Conservation (phyloP, 2,797 vertebrate species). For the Lepidocolaptes lacrymiger region DNA sequence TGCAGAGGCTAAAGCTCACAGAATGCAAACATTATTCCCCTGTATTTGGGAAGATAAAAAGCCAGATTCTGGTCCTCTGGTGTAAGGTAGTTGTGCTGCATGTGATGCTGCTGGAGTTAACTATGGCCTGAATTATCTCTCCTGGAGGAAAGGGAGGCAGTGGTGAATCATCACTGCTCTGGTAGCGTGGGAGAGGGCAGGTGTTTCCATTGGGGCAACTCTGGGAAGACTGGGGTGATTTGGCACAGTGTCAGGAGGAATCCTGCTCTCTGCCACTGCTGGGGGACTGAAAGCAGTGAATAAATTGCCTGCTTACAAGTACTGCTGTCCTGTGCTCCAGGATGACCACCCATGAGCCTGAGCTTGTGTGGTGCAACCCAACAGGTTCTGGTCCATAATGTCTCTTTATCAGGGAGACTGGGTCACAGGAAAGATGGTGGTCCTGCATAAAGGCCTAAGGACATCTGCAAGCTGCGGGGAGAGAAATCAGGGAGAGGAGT, state of each 20-base stretch:
- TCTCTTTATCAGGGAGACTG: rapidly evolving
- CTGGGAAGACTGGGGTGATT: neutral
- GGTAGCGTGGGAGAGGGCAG: neutral
- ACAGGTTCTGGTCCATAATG: rapidly evolving
- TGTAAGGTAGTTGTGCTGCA: neutral
- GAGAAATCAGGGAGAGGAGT: neutral
- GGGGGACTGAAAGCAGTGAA: neutral
- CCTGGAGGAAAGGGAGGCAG: neutral
- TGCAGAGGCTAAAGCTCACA: slow-evolving; percentile 65
- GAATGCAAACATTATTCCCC: slow-evolving; percentile 43
- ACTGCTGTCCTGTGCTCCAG: rapidly evolving
- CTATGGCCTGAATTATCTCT: neutral
- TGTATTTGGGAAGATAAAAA: slow-evolving; percentile 56
- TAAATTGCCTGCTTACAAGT: neutral
- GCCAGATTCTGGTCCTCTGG: slow-evolving; percentile 11
- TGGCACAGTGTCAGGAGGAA: neutral
- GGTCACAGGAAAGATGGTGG: neutral
- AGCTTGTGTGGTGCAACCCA: rapidly evolving
- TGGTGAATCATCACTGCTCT: rapidly evolving
- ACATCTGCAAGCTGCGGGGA: neutral
- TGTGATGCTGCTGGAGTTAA: neutral
- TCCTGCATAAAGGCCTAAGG: neutral
- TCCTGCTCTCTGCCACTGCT: neutral
- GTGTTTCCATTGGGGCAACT: neutral
- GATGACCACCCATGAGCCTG: rapidly evolving